These are phyloP conservation scores for Metacarcinus magister DNA, from an alignment of 2,888 invertebrate genomes.

Conservation along the genomic window DNA sequence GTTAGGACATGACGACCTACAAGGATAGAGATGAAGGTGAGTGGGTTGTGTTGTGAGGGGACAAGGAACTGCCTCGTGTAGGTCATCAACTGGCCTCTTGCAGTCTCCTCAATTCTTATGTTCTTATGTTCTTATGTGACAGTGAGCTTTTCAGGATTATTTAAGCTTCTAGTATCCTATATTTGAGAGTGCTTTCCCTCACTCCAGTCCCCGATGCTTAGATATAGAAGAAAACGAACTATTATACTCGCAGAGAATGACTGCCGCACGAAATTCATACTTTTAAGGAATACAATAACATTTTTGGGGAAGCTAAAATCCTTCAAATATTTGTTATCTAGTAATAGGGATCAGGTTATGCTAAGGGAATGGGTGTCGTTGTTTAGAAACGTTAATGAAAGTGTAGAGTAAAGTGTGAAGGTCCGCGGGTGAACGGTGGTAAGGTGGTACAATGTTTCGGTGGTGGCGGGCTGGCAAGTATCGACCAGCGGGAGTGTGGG, in stretches of 20 bases:
- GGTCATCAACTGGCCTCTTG: too few species aligned
- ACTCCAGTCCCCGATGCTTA: not conserved
- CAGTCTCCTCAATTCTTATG: too few species aligned
- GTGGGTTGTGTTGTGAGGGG: too few species aligned
- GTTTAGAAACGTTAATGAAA: not conserved
- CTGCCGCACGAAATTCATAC: not conserved
- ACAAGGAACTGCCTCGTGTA: too few species aligned
- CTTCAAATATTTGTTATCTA: not conserved
- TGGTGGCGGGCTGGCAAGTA: conserved; percentile 66
- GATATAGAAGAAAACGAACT: conserved; percentile 62
- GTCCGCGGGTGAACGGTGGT: not conserved
- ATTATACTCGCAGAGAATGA: conserved; percentile 50
- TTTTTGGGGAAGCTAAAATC: not conserved
- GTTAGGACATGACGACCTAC: too few species aligned
- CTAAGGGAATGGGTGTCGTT: not conserved
- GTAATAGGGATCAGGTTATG: not conserved
- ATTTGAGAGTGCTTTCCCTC: not conserved
- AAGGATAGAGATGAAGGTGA: too few species aligned
- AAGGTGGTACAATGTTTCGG: conserved; percentile 64
- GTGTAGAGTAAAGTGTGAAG: not conserved
- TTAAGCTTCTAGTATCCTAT: not conserved
- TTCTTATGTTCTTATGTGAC: too few species aligned
- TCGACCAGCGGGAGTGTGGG: conserved; percentile 38
- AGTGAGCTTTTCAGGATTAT: not conserved
- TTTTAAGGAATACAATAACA: not conserved